Evolutionary conservation across 2,888 invertebrate genomes (phyloP), one percentile per base, ranked within the genome.

Genomic region (Brachycybe producta): DNA sequence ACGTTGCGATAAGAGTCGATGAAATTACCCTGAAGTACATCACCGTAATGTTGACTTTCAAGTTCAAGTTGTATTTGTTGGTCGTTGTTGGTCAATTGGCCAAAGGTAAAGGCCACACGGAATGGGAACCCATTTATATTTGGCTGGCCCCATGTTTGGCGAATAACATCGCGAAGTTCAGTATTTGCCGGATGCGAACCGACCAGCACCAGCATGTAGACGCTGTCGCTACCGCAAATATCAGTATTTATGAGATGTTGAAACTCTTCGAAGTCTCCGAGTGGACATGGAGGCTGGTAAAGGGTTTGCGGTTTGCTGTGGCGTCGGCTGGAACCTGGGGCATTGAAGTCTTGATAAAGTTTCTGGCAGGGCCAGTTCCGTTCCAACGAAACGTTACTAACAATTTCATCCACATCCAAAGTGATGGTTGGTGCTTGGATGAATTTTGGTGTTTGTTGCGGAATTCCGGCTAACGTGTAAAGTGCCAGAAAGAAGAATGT

Each of bases 11-110:
- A 51, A 21, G 28, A 27, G 23, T 51, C 51, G 28, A 26, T n/a
- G 39, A 51, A 51, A 39, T 39, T 51, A 21, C 51, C 51, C 45
- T 51, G 51, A 21, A 51, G 38, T 19, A 51, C 23, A 27, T 51
- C 51, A 3, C 43, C 17, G 39, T 45, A 45, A 13, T 24, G 17
- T 26, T 24, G 19, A 28, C 45, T 51, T 30, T 51, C 51, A 13
- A 27, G 19, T n/a, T 45, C 45, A n/a, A 51, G 17, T 30, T 24
- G 28, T 15, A 19, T 13, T 42, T 51, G 51, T 17, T 21, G 26
- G 2, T 34, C 27, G 7, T 36, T 19, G 26, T 36, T 30, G 8
- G 21, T 23, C 3, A 38, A 5, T 13, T 45, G 26, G 21, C 51
- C 51, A 30, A 51, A 51, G 13, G 32, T 24, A 30, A 51, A 51